Conservation (phyloP, 2,888 invertebrate species). For the Craniophora ligustri region DNA sequence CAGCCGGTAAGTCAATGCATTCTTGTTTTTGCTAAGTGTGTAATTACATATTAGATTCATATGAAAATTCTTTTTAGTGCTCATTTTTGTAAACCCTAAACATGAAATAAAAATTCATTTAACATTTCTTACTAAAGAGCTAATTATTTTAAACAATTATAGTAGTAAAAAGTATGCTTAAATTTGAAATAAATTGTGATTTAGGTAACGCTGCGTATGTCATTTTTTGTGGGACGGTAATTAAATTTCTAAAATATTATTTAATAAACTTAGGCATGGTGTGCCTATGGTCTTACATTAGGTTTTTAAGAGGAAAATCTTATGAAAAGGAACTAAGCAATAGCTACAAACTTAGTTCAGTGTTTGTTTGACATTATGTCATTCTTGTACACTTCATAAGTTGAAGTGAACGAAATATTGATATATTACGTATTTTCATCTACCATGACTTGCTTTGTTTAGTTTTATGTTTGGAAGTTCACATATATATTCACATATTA, state of each 20-base stretch:
- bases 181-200: not conserved
- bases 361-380: too few relatives aligned
- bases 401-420: slow-evolving; percentile 18
- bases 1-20: slow-evolving; percentile 58
- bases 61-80: not conserved
- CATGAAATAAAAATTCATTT: not conserved
- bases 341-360: too few relatives aligned
- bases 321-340: slow-evolving; percentile 1
- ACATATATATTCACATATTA: slow-evolving; percentile 21
- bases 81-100: not conserved
- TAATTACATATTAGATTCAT: not conserved
- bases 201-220: slow-evolving; percentile 33
- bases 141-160: not conserved
- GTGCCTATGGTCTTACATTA: not conserved
- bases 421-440: slow-evolving; percentile 16
- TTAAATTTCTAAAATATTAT: not conserved
- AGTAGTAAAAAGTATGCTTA: not conserved
- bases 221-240: slow-evolving; percentile 12
- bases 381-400: slow-evolving; percentile 2
- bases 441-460: slow-evolving; percentile 28
- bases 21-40: not conserved
- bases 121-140: not conserved
- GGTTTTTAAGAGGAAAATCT: not conserved
- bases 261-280: not conserved
- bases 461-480: slow-evolving; percentile 21